Conservation (phyloP, 2,113 vertebrate genomes). For the Otis tarda region DNA sequence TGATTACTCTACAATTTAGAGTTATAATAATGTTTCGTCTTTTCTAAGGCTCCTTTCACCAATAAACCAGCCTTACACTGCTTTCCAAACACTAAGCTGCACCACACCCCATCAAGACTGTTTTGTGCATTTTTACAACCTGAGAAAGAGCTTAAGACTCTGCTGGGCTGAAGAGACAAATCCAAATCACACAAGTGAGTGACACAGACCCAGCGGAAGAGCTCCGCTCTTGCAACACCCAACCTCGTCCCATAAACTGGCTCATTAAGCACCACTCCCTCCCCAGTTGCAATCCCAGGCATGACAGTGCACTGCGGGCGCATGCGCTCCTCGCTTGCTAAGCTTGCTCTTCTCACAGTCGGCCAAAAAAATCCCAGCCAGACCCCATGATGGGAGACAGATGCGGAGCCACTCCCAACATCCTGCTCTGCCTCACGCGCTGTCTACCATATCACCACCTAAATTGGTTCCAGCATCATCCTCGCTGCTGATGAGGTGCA, state of each 20-base stretch:
- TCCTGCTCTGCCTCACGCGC: constrained; percentile 50
- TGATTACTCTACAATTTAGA: not conserved
- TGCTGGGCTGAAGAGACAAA: not conserved
- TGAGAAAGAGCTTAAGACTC: not conserved
- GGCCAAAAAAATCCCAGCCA: not conserved
- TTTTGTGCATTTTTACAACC: not conserved
- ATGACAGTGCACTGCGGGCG: rapidly evolving
- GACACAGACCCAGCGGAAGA: not conserved
- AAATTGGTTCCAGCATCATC: constrained; percentile 58
- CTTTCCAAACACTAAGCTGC: not conserved
- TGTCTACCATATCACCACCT: constrained; percentile 61
- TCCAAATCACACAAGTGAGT: not conserved
- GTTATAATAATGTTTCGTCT: not conserved
- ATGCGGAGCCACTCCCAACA: constrained; percentile 33
- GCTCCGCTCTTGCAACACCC: not conserved
- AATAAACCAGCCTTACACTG: not conserved
- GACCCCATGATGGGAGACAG: constrained; percentile 35
- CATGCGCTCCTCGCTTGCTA: not conserved
- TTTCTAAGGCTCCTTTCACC: not conserved
- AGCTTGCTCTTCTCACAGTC: not conserved
- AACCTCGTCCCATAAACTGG: not conserved
- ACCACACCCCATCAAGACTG: not conserved
- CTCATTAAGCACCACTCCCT: not conserved
- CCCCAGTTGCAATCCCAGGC: not conserved
- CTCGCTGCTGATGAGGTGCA: constrained; percentile 44